Percentiles rank a stretch among this genome's conserved stretches.
Conservation (phyloP, 1,140 invertebrate genomes). For the Rhyacophila brunnea region DNA sequence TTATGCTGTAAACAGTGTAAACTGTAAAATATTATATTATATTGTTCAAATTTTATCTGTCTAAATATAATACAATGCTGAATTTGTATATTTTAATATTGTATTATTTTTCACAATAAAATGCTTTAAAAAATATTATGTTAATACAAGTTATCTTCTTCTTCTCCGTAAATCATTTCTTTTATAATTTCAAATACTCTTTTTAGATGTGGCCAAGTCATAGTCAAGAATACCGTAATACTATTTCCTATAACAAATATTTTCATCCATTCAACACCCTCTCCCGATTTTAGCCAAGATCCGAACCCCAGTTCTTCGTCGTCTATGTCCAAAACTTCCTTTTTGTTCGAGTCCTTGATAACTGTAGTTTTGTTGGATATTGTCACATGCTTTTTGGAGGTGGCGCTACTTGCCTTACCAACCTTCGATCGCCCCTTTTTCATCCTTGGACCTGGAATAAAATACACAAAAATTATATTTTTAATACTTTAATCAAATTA, state of each 20-base stretch:
- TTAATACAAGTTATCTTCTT: background rate
- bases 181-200: conserved; percentile 43
- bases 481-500: too few species aligned
- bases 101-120: too few species aligned
- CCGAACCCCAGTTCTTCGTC: conserved; percentile 51
- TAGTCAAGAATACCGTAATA: conserved; percentile 54
- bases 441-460: conserved; percentile 28
- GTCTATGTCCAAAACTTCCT: conserved; percentile 26
- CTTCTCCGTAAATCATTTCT: conserved; percentile 43
- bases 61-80: too few species aligned
- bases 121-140: conserved; percentile 11
- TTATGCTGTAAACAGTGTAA: too few species aligned
- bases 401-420: conserved; percentile 10
- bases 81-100: too few species aligned
- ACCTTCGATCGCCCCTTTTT: conserved; percentile 19
- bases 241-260: conserved; percentile 61
- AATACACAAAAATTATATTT: background rate
- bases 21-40: too few species aligned
- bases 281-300: conserved; percentile 56
- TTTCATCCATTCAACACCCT: conserved; percentile 58
- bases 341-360: conserved; percentile 12
- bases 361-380: conserved; percentile 21
- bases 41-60: too few species aligned
- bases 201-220: conserved; percentile 57
- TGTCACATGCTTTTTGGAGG: conserved; percentile 17